Evolutionary conservation across 2,888 invertebrate species (phyloP), one percentile per base, ranked within the genome.

Genomic region (Meiosimyza platycephala): DNA sequence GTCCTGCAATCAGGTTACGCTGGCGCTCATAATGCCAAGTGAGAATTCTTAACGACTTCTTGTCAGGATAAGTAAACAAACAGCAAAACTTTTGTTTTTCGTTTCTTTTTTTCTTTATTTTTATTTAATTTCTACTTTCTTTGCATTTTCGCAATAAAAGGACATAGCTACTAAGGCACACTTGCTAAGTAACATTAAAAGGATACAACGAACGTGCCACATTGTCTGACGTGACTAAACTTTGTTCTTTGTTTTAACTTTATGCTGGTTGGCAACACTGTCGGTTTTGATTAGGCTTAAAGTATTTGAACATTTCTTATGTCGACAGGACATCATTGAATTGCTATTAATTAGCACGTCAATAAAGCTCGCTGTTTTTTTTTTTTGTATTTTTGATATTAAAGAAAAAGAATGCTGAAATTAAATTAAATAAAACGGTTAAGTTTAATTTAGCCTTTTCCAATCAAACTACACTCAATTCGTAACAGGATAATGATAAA

Each of bases 1-100:
- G 69, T 60, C 69, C 72, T 69, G 69, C 71, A 74, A 72, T 68
- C 68, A 67, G 63, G 55, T 67, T 74, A 71, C 62, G 63, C 57
- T 73, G 63, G 70, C 15, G 50, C 50, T 63, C 63, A 63, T 50
- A 63, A 63, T 63, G 63, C 63, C 11, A 63, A 63, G 63, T 63
- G 63, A 63, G 51, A 64, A 64, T 64, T 64, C 64, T 28, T 50
- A 55, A 70, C 50, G 66, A 66, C 62, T 73, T 54, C 66, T 71
- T 62, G 51, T 51, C 64, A 13, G 51, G 51, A 64, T 51, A 64
- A 64, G 63, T n/a, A 47, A 63, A 63, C 47, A 63, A 63, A 47
- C 63, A 68, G 66, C 16, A 33, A 54, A 67, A 54, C 16, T 67
- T 67, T 67, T 62, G 62, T 47, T 15, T 11, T 47, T 1, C 47